A percentile compares a stretch with the other conserved stretches of the same genome.
Evolutionary conservation across 2,888 invertebrate species (phyloP).

Genomic region (Portevinia maculata): DNA sequence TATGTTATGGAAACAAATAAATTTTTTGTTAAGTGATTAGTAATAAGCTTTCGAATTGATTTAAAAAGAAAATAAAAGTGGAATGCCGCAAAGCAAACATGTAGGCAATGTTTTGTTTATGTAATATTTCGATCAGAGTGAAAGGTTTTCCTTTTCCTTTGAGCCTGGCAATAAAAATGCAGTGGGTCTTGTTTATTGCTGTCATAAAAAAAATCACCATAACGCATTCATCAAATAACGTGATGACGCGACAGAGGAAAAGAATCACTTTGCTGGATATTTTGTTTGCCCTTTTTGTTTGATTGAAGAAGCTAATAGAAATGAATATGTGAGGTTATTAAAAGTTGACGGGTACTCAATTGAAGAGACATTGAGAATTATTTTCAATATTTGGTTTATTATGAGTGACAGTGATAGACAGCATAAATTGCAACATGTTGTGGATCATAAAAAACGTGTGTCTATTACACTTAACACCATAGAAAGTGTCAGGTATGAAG

Average conservation of each 20-base stretch:
- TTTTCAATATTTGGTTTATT: slow-evolving; percentile 55
- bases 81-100: slow-evolving; percentile 26
- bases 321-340: slow-evolving; percentile 32
- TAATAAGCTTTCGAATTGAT: slow-evolving; percentile 16
- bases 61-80: slow-evolving; percentile 28
- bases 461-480: slow-evolving; percentile 12
- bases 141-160: slow-evolving; percentile 10
- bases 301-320: slow-evolving; percentile 1
- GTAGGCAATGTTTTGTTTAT: slow-evolving; percentile 21
- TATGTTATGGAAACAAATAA: not conserved
- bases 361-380: slow-evolving; percentile 41
- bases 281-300: too few relatives aligned
- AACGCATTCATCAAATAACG: slow-evolving; percentile 16
- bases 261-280: not conserved
- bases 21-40: slow-evolving; percentile 15
- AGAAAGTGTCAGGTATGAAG: slow-evolving; percentile 20
- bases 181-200: slow-evolving; percentile 20
- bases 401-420: slow-evolving; percentile 49
- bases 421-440: slow-evolving; percentile 1
- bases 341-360: slow-evolving; percentile 34
- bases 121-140: slow-evolving; percentile 2
- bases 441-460: slow-evolving; percentile 1
- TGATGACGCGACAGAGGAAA: not conserved
- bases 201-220: slow-evolving; percentile 1
- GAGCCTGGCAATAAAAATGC: not conserved